Evolutionary conservation across 1,140 invertebrate species (phyloP).

Genomic region (Diorhabda sublineata): DNA sequence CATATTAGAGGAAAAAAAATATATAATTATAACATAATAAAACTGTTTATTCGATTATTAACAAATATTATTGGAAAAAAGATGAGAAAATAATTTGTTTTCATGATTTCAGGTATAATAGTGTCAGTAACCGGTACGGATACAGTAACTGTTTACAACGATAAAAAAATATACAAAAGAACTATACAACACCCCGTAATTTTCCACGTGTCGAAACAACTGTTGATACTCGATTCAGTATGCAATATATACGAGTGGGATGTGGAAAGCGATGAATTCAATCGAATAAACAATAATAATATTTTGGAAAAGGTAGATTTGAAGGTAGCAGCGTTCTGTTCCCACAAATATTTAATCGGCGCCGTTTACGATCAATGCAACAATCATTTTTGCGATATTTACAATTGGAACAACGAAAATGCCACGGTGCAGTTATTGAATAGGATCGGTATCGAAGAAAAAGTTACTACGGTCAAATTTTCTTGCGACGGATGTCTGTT

Average conservation of each 20-base stretch:
- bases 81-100: too few relatives aligned
- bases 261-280: neutral
- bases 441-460: neutral
- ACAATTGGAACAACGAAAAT: neutral
- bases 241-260: constrained; percentile 11
- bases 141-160: neutral
- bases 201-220: neutral
- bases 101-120: neutral
- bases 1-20: too few relatives aligned
- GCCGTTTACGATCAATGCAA: constrained; percentile 5
- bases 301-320: constrained; percentile 3
- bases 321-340: constrained; percentile 1
- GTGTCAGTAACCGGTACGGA: constrained; percentile 2
- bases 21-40: too few relatives aligned
- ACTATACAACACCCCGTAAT: neutral
- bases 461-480: constrained; percentile 9
- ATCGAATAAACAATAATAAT: neutral
- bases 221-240: constrained; percentile 9
- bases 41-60: too few relatives aligned
- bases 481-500: constrained; percentile 20
- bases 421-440: neutral
- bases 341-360: constrained; percentile 3
- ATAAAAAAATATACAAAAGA: neutral
- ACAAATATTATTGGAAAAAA: too few relatives aligned
- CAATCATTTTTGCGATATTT: constrained; percentile 9